Evolutionary conservation across 2,113 vertebrate species (phyloP).

Genomic region (Clupea harengus): DNA sequence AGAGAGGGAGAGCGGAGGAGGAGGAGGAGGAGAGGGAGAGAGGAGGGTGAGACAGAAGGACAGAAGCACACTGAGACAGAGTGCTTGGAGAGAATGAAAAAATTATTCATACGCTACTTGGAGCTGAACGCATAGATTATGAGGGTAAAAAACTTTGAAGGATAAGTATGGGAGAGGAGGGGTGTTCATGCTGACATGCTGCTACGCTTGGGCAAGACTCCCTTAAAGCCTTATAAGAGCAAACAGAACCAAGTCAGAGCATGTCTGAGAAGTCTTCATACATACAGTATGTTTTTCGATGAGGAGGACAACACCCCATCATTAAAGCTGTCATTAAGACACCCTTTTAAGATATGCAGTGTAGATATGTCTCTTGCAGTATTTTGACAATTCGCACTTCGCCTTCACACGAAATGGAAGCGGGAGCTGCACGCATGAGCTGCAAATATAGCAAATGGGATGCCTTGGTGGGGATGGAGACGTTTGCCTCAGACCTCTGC

Average conservation of each 20-base stretch:
- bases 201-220: conserved; percentile 39
- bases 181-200: conserved; percentile 44
- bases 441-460: not conserved
- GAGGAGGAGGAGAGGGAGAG: conserved; percentile 44
- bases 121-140: conserved; percentile 66
- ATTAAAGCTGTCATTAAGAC: conserved; percentile 21
- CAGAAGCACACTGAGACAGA: conserved; percentile 40
- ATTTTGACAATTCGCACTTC: conserved; percentile 18
- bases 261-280: not conserved
- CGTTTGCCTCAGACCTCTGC: not conserved
- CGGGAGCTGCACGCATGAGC: not conserved
- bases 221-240: conserved; percentile 46
- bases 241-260: conserved; percentile 45
- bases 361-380: conserved; percentile 18
- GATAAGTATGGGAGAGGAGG: conserved; percentile 62
- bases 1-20: conserved; percentile 10
- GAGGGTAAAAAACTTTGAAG: conserved; percentile 74
- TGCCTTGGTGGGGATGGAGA: not conserved
- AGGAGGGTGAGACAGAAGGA: conserved; percentile 16
- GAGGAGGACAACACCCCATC: conserved; percentile 15
- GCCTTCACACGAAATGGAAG: conserved; percentile 4
- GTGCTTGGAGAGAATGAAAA: conserved; percentile 51
- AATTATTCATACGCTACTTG: conserved; percentile 58
- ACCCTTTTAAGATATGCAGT: conserved; percentile 13
- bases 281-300: conserved; percentile 17